A percentile compares a stretch with the other conserved stretches of the same genome.
Evolutionary conservation across 2,113 vertebrate genomes (phyloP).

Genomic region (Macquaria ambigua): DNA sequence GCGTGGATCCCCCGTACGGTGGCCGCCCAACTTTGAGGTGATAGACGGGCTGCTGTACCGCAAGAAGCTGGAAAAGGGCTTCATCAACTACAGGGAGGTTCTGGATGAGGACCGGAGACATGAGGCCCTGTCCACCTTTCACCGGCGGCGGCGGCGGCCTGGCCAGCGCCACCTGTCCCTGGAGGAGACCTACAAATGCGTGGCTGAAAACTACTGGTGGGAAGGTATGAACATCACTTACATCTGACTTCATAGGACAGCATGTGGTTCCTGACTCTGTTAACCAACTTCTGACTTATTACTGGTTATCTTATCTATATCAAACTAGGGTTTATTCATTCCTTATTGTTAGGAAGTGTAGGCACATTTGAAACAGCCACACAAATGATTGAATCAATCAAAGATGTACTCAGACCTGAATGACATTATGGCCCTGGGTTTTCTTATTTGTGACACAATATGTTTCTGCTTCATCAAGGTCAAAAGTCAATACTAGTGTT

Average conservation of each 20-base stretch:
- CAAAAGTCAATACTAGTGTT: background rate
- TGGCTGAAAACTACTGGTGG: constrained; percentile 90
- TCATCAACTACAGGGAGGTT: constrained; percentile 86
- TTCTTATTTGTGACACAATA: background rate
- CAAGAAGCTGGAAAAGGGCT: constrained; percentile 86
- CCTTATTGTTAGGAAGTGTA: background rate
- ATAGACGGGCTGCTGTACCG: constrained; percentile 86
- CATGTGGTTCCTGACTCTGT: background rate
- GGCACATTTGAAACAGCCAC: background rate
- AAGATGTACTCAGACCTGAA: background rate
- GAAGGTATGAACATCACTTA: constrained; percentile 78
- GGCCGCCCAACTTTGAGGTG: constrained; percentile 81
- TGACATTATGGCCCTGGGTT: background rate
- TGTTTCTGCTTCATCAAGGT: background rate
- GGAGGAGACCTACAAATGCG: constrained; percentile 87
- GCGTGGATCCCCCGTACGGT: constrained; percentile 27
- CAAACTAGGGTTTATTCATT: background rate
- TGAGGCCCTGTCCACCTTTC: constrained; percentile 82
- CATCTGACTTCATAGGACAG: background rate
- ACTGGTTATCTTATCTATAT: background rate
- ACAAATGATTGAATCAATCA: constrained; percentile 12
- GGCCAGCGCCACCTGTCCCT: constrained; percentile 83
- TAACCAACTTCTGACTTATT: background rate
- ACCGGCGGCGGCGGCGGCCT: constrained; percentile 75
- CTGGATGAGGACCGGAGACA: constrained; percentile 80